Conservation (phyloP, 2,797 vertebrate species). For the Chelidonichthys spinosus region DNA sequence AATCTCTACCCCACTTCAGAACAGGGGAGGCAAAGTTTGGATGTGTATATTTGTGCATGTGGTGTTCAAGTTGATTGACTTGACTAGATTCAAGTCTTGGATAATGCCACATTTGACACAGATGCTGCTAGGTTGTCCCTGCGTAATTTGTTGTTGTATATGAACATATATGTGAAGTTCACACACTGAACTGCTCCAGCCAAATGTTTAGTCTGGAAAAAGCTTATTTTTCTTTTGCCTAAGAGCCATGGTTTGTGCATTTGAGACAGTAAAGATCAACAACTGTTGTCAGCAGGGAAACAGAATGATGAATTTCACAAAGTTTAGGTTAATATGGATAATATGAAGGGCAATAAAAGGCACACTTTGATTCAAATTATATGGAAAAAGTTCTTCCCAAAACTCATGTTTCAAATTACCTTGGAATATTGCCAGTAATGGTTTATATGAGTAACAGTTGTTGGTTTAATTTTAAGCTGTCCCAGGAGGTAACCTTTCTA, state of each 20-base stretch:
- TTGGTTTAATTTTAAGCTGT: constrained; percentile 33
- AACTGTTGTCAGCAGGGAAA: constrained; percentile 17
- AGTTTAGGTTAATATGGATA: constrained; percentile 9
- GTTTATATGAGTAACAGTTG: constrained; percentile 29
- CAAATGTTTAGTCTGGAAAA: constrained; percentile 27
- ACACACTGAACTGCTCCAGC: constrained; percentile 6
- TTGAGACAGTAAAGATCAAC: constrained; percentile 16
- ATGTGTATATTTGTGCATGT: constrained; percentile 33
- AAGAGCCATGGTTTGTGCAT: not conserved
- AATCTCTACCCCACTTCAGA: constrained; percentile 60
- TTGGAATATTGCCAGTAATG: not conserved
- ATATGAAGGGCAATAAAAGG: constrained; percentile 9
- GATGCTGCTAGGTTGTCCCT: not conserved
- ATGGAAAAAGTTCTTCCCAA: not conserved
- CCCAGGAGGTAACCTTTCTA: constrained; percentile 1
- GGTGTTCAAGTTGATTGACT: constrained; percentile 5
- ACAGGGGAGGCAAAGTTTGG: constrained; percentile 43
- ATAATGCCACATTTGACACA: constrained; percentile 1
- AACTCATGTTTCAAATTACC: constrained; percentile 10
- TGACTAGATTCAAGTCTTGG: constrained; percentile 3
- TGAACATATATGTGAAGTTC: constrained; percentile 6
- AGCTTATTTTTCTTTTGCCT: constrained; percentile 9
- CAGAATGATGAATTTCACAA: not conserved
- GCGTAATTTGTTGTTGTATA: constrained; percentile 1
- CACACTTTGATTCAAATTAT: not conserved